Base-by-base conservation (phyloP, 2,113 vertebrate genomes). In the Procavia capensis region DNA sequence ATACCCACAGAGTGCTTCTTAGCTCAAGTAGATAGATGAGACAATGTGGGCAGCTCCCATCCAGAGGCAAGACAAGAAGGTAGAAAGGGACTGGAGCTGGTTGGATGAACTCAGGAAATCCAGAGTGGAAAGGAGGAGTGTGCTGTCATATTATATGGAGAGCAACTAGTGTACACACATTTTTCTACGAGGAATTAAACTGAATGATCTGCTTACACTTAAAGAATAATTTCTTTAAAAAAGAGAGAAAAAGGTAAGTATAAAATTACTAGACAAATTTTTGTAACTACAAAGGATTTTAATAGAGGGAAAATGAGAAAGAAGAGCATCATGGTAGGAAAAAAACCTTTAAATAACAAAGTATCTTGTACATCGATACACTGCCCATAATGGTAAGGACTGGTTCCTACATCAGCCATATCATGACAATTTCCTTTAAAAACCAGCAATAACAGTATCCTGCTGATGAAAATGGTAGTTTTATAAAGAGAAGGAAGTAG, bases 201-300 rank as follows among this genome's bases (percentile, higher is more conserved):
- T n/a, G n/a, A n/a, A n/a, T n/a, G n/a, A n/a, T n/a, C n/a, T n/a
- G n/a, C n/a, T n/a, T n/a, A n/a, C n/a, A n/a, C n/a, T n/a, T n/a
- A n/a, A n/a, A n/a, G n/a, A n/a, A n/a, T n/a, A n/a, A n/a, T n/a
- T n/a, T n/a, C n/a, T n/a, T n/a, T n/a, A n/a, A n/a, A n/a, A n/a
- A n/a, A n/a, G n/a, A n/a, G n/a, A n/a, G n/a, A n/a, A n/a, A 94
- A 84, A 95, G 59, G 57, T 70, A 95, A 84, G 72, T 36, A 90
- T 39, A 20, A 91, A 84, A 36, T 82, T 16, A 31, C 34, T 27
- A 59, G 36, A 45, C 57, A 72, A 68, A 92, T 74, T 39, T 88
- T 59, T 79, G n/a, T 85, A 86, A 85, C 41, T 63, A 92, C 84
- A 75, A 47, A 92, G 88, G 43, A 82, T 92, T 88, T 93, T 82